Percentiles rank a stretch among this genome's conserved stretches.
Evolutionary conservation across 2,113 vertebrate genomes (phyloP).

Genomic region (Bothrops jararaca): DNA sequence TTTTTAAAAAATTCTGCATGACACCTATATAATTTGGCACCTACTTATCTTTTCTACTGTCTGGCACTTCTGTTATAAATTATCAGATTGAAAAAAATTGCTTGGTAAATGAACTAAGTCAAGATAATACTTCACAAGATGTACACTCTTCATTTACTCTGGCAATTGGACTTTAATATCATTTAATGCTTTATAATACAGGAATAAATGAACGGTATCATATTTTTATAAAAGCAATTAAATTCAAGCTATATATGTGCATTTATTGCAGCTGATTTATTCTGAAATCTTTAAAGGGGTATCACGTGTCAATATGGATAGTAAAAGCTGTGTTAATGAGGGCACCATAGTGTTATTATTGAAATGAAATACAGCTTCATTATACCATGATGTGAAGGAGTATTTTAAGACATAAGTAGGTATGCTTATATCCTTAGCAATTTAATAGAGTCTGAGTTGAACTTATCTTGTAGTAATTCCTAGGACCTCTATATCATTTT

Average conservation of each 20-base stretch:
- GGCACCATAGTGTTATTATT: background rate
- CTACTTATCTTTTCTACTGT: background rate
- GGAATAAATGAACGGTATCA: slow-evolving; percentile 4
- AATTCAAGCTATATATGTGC: slow-evolving; percentile 2
- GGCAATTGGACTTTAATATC: slow-evolving; percentile 18
- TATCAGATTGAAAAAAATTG: slow-evolving; percentile 13
- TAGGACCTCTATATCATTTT: background rate
- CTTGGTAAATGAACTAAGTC: slow-evolving; percentile 21
- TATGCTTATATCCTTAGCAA: background rate
- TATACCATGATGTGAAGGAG: background rate
- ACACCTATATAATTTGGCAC: background rate
- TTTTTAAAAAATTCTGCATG: background rate
- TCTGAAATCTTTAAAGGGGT: background rate
- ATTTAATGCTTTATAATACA: slow-evolving; percentile 16
- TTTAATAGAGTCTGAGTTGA: background rate
- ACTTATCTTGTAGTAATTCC: background rate
- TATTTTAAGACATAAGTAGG: background rate
- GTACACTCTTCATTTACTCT: slow-evolving; percentile 10
- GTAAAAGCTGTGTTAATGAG: background rate
- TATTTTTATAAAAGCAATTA: slow-evolving; percentile 28
- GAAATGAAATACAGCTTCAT: background rate
- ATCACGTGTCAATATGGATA: background rate
- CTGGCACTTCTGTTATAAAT: background rate
- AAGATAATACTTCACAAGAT: slow-evolving; percentile 21
- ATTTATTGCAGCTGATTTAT: background rate